Evolutionary conservation across 1,140 invertebrate species (phyloP).

Genomic region (Drosophila subobscura): DNA sequence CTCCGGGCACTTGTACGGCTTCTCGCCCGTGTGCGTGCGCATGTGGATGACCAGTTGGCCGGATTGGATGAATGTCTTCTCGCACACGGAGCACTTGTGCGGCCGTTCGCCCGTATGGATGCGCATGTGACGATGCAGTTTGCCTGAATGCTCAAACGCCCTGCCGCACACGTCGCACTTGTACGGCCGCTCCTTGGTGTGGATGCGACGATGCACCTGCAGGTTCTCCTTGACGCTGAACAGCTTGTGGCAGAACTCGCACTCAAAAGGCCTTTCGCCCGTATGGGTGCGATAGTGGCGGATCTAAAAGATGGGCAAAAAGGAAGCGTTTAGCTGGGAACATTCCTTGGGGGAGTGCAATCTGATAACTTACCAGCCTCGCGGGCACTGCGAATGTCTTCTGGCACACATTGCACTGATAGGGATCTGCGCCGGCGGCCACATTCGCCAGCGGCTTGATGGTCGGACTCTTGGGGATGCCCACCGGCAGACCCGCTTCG

Average conservation of each 20-base stretch:
- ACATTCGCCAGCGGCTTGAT: constrained; percentile 80
- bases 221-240: constrained; percentile 97
- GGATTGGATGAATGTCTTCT: constrained; percentile 95
- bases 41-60: constrained; percentile 94
- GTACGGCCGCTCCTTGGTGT: constrained; percentile 92
- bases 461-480: constrained; percentile 76
- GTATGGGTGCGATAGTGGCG: constrained; percentile 96
- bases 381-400: constrained; percentile 96
- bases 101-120: constrained; percentile 96
- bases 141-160: constrained; percentile 96
- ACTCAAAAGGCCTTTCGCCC: constrained; percentile 93
- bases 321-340: background rate
- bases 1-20: constrained; percentile 93
- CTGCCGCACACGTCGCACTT: constrained; percentile 95
- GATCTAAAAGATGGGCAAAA: constrained; percentile 49
- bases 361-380: constrained; percentile 87
- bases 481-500: constrained; percentile 66
- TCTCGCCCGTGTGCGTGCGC: constrained; percentile 94
- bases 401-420: constrained; percentile 94
- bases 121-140: constrained; percentile 95
- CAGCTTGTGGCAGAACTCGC: constrained; percentile 96
- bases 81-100: constrained; percentile 96
- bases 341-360: background rate
- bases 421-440: constrained; percentile 87
- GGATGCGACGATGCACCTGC: constrained; percentile 95